Evolutionary conservation across 2,888 invertebrate species (phyloP), one percentile per base, ranked within the genome.

Genomic region (Clusia tigrina): DNA sequence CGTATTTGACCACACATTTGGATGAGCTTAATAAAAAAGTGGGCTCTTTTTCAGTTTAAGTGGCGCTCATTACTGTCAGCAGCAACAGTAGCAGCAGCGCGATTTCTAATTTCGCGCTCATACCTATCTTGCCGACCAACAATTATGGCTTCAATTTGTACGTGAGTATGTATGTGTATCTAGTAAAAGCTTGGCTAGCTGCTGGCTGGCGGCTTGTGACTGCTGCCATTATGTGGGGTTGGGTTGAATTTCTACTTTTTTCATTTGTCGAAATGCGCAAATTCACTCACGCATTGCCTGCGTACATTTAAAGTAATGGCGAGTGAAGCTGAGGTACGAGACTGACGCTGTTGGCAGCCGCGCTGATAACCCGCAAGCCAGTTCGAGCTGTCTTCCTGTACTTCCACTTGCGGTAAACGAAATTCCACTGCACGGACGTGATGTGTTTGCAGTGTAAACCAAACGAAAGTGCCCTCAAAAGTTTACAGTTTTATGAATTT

Each of bases 381-480:
- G 37, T 15, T 37, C 10, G 37, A n/a, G n/a, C 10, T n/a, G 42
- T 42, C 42, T 42, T 42, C 42, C 42, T 42, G 42, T 42, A n/a
- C 42, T n/a, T 42, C 42, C 3, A n/a, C 42, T n/a, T 15, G 42
- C 42, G 42, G 42, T 42, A 10, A 42, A 42, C 42, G 9, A 3
- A 42, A 42, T 42, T 42, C 42, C 9, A 42, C 12, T 32, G n/a
- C n/a, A n/a, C n/a, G n/a, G n/a, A n/a, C n/a, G n/a, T 32, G n/a
- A 15, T 42, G n/a, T 42, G n/a, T 42, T 42, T 42, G n/a, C 42
- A n/a, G n/a, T n/a, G 42, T 15, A 73, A 71, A 74, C 74, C 69
- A 74, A 78, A 78, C 73, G 77, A 78, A 77, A 78, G 77, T 78
- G 78, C 78, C 77, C 78, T 77, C 76, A 74, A 79, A 77, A 72